Evolutionary conservation across 2,888 invertebrate genomes (phyloP), one percentile per base, ranked within the genome.

Genomic region (Salpingus planirostris): DNA sequence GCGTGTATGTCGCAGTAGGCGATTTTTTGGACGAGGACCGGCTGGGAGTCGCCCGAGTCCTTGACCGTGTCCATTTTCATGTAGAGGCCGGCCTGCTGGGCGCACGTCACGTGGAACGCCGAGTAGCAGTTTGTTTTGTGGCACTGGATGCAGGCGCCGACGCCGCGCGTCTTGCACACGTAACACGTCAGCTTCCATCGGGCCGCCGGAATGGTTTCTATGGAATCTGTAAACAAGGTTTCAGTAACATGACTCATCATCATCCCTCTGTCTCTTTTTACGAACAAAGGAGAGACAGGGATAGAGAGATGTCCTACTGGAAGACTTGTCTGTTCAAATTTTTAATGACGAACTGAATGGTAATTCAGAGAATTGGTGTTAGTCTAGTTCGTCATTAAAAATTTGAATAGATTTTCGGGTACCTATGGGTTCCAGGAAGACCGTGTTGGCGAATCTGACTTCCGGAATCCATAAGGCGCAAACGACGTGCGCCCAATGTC

Each of bases 391-490:
- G n/a, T n/a, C n/a, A n/a, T n/a, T n/a, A n/a, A n/a, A n/a, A n/a
- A n/a, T n/a, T n/a, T n/a, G n/a, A n/a, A n/a, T n/a, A n/a, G n/a
- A n/a, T n/a, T 8, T 18, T 18, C 5, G 54, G 66, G 62, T 57
- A 78, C 80, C 80, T 42, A 98, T 91, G 0, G 98, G 98, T 64
- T 98, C 98, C 47, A 97, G 69, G 57, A 97, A 96, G 3, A 90
- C 96, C 0, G 95, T 95, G 61, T 98, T 98, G 1, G 96, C 96
- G 63, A 98, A 98, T 45, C 91, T 75, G 25, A 88, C 96, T 76
- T 98, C 98, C 2, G 97, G 98, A 52, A 98, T 93, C 97, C 98
- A 98, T 1, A 98, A 70, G 1, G 97, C 97, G 63, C 98, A 98
- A 0, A 96, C 91, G 2, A 98, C 97, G 61, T 98, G 98, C 1